These are phyloP conservation scores for Colius striatus DNA, from an alignment of 2,113 vertebrate genomes.

Conservation along the genomic window DNA sequence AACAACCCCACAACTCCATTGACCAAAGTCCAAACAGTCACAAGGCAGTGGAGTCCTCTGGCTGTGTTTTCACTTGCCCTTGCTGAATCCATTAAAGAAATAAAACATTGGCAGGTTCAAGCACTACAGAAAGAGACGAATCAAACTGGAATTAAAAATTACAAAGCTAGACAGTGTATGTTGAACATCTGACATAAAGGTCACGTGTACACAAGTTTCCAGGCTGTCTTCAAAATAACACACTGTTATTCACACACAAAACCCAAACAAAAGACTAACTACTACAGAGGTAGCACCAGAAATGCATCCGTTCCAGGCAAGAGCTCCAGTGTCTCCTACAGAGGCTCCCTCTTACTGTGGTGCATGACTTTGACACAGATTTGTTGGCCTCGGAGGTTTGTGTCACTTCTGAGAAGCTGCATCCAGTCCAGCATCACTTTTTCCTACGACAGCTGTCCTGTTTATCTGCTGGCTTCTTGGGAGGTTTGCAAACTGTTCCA, in stretches of 20 bases:
- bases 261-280: neutral
- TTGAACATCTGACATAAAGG: neutral
- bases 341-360: neutral
- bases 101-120: neutral
- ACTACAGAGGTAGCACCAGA: neutral
- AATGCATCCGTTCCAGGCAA: neutral
- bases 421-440: neutral
- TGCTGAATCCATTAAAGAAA: slow-evolving; percentile 12
- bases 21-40: slow-evolving; percentile 28
- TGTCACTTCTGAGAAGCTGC: neutral
- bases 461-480: neutral
- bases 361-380: neutral
- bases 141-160: slow-evolving; percentile 10
- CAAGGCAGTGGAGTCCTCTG: neutral
- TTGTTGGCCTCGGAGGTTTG: neutral
- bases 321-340: neutral
- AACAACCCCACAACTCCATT: neutral
- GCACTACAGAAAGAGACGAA: neutral
- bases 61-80: neutral
- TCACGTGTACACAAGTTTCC: neutral
- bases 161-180: neutral
- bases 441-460: neutral
- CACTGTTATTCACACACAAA: slow-evolving; percentile 5
- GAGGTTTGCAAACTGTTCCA: neutral
- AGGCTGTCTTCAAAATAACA: neutral